These are phyloP conservation scores for Gisinianus flammeolus DNA, from an alignment of 2,888 invertebrate genomes.

Conservation along the genomic window DNA sequence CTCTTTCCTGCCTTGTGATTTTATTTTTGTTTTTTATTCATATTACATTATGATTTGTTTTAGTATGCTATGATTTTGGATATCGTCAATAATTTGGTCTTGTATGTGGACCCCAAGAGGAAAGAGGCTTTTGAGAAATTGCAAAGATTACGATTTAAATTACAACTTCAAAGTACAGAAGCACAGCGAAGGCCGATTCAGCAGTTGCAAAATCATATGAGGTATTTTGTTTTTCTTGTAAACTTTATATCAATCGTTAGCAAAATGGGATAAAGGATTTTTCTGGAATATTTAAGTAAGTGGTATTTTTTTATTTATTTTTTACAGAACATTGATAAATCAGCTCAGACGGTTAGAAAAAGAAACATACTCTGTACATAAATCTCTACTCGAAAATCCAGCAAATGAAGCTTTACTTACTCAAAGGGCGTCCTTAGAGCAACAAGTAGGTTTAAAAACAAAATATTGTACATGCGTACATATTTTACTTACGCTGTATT, in stretches of 20 bases:
- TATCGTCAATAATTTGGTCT: conserved; percentile 93
- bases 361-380: conserved; percentile 84
- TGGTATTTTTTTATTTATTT: background rate
- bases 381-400: conserved; percentile 74
- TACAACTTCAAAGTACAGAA: conserved; percentile 88
- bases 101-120: conserved; percentile 95
- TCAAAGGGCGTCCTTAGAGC: conserved; percentile 75
- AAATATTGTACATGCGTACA: background rate
- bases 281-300: background rate
- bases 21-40: background rate
- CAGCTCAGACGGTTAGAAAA: conserved; percentile 85
- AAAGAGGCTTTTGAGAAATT: conserved; percentile 87
- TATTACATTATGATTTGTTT: conserved; percentile 46
- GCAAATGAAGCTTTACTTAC: conserved; percentile 64
- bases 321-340: conserved; percentile 69
- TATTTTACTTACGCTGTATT: no score
- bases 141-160: conserved; percentile 91
- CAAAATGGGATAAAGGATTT: background rate
- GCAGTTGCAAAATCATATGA: conserved; percentile 79
- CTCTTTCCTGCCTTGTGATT: no score
- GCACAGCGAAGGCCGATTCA: conserved; percentile 92
- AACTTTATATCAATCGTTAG: background rate
- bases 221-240: no score
- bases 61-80: conserved; percentile 97
- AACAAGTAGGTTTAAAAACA: conserved; percentile 67